Conservation (phyloP, 2,797 vertebrate genomes). For the Oryzias sinensis region DNA sequence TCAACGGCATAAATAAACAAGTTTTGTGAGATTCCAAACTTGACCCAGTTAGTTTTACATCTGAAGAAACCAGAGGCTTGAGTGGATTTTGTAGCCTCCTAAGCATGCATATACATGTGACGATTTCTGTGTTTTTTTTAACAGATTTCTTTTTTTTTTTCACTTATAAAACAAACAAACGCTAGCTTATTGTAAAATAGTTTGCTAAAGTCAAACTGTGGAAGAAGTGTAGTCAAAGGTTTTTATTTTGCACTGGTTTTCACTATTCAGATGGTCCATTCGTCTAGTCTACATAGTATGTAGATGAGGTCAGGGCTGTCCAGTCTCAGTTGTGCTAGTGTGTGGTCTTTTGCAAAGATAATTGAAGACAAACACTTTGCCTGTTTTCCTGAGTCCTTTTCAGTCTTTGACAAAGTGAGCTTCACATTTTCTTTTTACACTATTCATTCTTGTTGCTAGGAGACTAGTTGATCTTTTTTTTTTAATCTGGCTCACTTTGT, state of each 20-base stretch:
- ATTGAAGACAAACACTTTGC: slow-evolving; percentile 47
- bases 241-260: neutral
- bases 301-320: slow-evolving; percentile 5
- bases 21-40: too few relatives aligned
- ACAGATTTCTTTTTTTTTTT: too few relatives aligned
- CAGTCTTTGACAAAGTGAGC: slow-evolving; percentile 53
- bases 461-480: slow-evolving; percentile 55
- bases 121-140: too few relatives aligned
- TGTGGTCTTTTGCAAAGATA: slow-evolving; percentile 46
- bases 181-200: neutral
- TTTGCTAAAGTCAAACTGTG: neutral
- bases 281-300: neutral
- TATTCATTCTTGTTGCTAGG: slow-evolving; percentile 70
- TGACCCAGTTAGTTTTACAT: too few relatives aligned
- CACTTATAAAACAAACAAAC: neutral
- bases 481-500: slow-evolving; percentile 40
- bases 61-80: too few relatives aligned
- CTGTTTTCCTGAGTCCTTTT: slow-evolving; percentile 51
- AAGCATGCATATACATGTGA: too few relatives aligned
- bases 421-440: slow-evolving; percentile 54
- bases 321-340: slow-evolving; percentile 27
- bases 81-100: too few relatives aligned
- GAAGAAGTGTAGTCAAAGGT: neutral
- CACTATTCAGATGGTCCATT: neutral
- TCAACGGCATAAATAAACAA: too few relatives aligned